Evolutionary conservation across 2,113 vertebrate species (phyloP), one percentile per base, ranked within the genome.

Genomic region (Hemibagrus wyckioides): DNA sequence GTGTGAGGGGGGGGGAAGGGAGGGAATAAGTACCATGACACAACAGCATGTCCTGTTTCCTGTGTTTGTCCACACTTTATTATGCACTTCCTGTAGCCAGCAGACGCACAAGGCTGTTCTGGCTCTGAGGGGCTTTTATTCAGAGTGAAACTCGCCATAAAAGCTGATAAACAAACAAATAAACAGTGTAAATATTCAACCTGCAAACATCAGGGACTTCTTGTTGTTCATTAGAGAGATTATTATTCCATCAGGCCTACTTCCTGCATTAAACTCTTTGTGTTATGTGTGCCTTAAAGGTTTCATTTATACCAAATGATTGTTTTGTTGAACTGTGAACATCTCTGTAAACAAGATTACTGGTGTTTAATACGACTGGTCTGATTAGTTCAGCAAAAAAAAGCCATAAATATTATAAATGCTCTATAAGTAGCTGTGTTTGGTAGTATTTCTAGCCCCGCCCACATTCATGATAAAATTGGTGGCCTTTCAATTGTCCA

Each of bases 21-120:
- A 0, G 73, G 86, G 91, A 92, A 90, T 93, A 91, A 92, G 91
- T 93, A 92, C 88, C 69, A 54, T 90, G 92, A 91, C 93, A 90
- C 86, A 48, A 91, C 90, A 90, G 87, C 85, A 92, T 82, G 90
- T 95, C 94, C 94, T 94, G 94, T 93, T 96, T 96, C 95, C 95
- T 94, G 94, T 94, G 94, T 96, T 96, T 96, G 95, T 96, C 92
- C 92, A 67, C 89, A 88, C 86, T 93, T 75, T 91, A 92, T 95
- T 93, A 93, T 94, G 92, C 48, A 89, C 93, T 95, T 96, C 95
- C 95, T 95, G 93, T 39, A 75, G 84, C 76, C 88, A 65, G 84
- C 87, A 86, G 85, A 80, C 83, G 90, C 88, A 92, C 85, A 89
- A 87, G 85, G 79, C 57, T 11, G 56, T 65, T 76, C 77, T n/a